These are phyloP conservation scores for Serrognathus titanus DNA, from an alignment of 2,888 invertebrate genomes.

Conservation along the genomic window DNA sequence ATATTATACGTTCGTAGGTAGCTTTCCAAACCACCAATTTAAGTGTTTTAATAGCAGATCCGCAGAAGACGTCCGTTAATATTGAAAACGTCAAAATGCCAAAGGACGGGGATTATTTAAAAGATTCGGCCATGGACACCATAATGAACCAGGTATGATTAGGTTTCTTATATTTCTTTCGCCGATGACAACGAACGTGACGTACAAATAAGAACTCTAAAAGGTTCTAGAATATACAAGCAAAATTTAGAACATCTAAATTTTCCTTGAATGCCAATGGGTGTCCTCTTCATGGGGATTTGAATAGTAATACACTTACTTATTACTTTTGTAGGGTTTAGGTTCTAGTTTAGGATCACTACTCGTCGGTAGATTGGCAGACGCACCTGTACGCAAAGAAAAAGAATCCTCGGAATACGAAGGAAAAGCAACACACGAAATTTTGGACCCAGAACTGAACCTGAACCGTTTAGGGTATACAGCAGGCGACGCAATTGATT, in stretches of 20 bases:
- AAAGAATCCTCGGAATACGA: conserved; percentile 42
- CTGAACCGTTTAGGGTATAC: conserved; percentile 58
- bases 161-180: no score
- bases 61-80: conserved; percentile 62
- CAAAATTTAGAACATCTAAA: no score
- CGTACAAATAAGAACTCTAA: no score
- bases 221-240: no score
- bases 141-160: conserved; percentile 16
- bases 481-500: conserved; percentile 57
- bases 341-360: conserved; percentile 31
- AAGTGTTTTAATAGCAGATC: conserved; percentile 66
- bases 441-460: conserved; percentile 51
- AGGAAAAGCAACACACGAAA: conserved; percentile 43
- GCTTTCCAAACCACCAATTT: conserved; percentile 67
- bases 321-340: conserved; percentile 18
- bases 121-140: conserved; percentile 37
- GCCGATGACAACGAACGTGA: no score
- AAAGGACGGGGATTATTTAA: conserved; percentile 24
- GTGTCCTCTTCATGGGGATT: no score
- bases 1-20: conserved; percentile 50
- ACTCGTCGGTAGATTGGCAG: conserved; percentile 27
- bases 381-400: conserved; percentile 31
- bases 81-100: conserved; percentile 38
- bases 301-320: no score
- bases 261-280: no score